A percentile compares a stretch with the other conserved stretches of the same genome.
These are phyloP conservation scores for Sarcophaga rosellei DNA, from an alignment of 2,888 invertebrate genomes.

Conservation along the genomic window DNA sequence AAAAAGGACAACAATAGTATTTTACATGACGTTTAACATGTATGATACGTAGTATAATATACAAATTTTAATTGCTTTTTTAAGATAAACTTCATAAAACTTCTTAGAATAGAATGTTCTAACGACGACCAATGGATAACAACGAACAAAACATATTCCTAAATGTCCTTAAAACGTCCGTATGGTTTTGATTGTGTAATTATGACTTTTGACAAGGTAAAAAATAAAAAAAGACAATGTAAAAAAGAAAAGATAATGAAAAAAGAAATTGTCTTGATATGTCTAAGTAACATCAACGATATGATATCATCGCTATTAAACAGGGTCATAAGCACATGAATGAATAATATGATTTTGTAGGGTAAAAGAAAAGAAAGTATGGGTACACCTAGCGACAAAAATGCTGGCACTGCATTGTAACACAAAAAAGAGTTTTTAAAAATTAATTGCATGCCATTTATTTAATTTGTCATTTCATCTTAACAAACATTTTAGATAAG, in stretches of 20 bases:
- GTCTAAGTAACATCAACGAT: slow-evolving; percentile 28
- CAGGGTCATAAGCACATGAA: slow-evolving; percentile 4
- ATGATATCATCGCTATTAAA: slow-evolving; percentile 54
- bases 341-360: slow-evolving; percentile 43
- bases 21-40: background rate
- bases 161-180: slow-evolving; percentile 49
- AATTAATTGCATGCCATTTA: background rate
- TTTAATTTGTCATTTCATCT: background rate
- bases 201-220: slow-evolving; percentile 2
- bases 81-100: slow-evolving; percentile 28
- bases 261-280: slow-evolving; percentile 33
- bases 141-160: background rate
- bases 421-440: background rate
- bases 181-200: slow-evolving; percentile 34
- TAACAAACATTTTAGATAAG: background rate
- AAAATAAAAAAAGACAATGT: background rate
- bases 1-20: background rate
- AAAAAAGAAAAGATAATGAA: slow-evolving; percentile 32
- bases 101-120: background rate
- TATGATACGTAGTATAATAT: background rate
- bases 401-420: background rate
- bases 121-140: background rate
- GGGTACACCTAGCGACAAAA: background rate
- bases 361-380: slow-evolving; percentile 31
- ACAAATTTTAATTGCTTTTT: slow-evolving; percentile 20